These are phyloP conservation scores for Pseudorasbora parva DNA, from an alignment of 2,113 vertebrate species.

Conservation along the genomic window DNA sequence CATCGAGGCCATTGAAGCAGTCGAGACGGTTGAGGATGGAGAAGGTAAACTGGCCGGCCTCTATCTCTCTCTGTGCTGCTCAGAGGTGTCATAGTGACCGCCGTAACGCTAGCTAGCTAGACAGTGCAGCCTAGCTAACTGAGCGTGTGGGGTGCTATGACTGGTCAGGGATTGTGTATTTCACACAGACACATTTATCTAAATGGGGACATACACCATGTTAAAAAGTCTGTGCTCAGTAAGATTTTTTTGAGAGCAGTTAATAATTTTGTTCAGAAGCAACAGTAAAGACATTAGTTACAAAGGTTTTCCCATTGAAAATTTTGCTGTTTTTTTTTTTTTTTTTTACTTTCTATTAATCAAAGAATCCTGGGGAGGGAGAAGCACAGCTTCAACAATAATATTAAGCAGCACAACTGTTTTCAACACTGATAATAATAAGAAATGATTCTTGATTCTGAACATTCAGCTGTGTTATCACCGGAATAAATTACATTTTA, in stretches of 20 bases:
- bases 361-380: no score
- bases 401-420: background rate
- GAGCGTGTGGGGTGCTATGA: slow-evolving; percentile 44
- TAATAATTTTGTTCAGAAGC: background rate
- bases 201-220: background rate
- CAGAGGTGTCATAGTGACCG: slow-evolving; percentile 54
- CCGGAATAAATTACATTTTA: background rate
- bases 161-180: slow-evolving; percentile 44
- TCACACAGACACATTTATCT: slow-evolving; percentile 9
- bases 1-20: slow-evolving; percentile 70
- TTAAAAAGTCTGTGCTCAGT: background rate
- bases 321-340: no score
- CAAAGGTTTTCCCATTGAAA: background rate
- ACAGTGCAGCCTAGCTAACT: slow-evolving; percentile 47
- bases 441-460: background rate
- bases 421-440: background rate
- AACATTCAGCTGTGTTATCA: background rate
- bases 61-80: slow-evolving; percentile 49
- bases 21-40: slow-evolving; percentile 67
- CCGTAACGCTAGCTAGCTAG: slow-evolving; percentile 35
- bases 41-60: slow-evolving; percentile 68
- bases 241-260: background rate
- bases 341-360: no score
- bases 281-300: background rate
- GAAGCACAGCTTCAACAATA: no score